phyloP scores from a whole-genome alignment of 1,140 invertebrate genomes.

The Maconellicoccus hirsutus region DNA sequence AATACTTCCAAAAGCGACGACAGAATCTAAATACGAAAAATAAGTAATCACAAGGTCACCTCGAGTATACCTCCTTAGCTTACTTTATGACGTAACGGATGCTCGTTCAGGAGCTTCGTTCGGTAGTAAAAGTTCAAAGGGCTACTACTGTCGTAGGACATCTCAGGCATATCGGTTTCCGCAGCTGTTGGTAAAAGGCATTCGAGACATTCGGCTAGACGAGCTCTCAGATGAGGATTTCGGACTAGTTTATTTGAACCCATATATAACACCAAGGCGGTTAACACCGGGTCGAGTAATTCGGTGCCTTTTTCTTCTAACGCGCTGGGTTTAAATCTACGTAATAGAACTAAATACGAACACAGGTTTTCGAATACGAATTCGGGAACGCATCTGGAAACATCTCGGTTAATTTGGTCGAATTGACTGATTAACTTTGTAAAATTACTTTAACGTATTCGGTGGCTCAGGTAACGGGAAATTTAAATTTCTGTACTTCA shows the following conservation, averaged over 20 bases:
- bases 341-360: slow-evolving; percentile 60
- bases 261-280: slow-evolving; percentile 52
- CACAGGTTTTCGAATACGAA: slow-evolving; percentile 80
- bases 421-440: slow-evolving; percentile 24
- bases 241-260: slow-evolving; percentile 51
- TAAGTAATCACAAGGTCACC: too few relatives aligned
- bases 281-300: slow-evolving; percentile 59
- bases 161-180: slow-evolving; percentile 39
- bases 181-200: slow-evolving; percentile 59
- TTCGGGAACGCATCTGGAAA: slow-evolving; percentile 66
- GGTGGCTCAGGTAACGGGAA: slow-evolving; percentile 56
- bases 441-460: slow-evolving; percentile 46
- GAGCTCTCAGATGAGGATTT: slow-evolving; percentile 86
- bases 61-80: too few relatives aligned
- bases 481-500: slow-evolving; percentile 40
- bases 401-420: slow-evolving; percentile 29
- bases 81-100: slow-evolving; percentile 24
- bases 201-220: slow-evolving; percentile 78
- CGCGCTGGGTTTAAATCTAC: slow-evolving; percentile 47
- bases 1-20: slow-evolving; percentile 75
- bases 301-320: slow-evolving; percentile 48
- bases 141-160: slow-evolving; percentile 36
- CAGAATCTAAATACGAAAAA: slow-evolving; percentile 44
- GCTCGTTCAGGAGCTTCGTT: slow-evolving; percentile 26
- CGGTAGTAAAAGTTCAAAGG: slow-evolving; percentile 44